Conservation (phyloP, 2,888 invertebrate species). For the Cataglyphis altisquamis region DNA sequence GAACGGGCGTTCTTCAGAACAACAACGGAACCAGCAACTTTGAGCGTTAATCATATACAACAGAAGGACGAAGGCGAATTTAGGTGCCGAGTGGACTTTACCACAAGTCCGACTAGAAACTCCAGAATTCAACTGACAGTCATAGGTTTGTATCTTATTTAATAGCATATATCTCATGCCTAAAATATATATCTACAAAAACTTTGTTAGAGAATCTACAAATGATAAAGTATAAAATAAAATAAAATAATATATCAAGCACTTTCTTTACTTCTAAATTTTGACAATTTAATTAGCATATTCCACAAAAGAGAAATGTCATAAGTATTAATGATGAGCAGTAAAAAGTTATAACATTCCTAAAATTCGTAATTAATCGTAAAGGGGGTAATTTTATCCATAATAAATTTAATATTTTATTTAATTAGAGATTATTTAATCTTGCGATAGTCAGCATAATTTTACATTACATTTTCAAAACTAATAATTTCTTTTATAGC, state of each 20-base stretch:
- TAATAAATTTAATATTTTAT: background rate
- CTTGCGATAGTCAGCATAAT: background rate
- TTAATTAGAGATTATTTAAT: background rate
- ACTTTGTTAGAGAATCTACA: background rate
- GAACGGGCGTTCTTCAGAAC: constrained; percentile 91
- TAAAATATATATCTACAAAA: background rate
- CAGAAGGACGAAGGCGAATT: constrained; percentile 92
- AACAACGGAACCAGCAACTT: constrained; percentile 90
- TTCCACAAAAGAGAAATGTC: background rate
- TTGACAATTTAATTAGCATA: background rate
- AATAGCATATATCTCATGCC: background rate
- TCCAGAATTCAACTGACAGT: constrained; percentile 91
- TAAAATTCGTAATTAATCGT: background rate
- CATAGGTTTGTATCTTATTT: constrained; percentile 89
- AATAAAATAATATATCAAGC: background rate
- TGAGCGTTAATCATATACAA: constrained; percentile 89
- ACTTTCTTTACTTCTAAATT: background rate
- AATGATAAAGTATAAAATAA: background rate
- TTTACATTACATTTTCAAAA: background rate
- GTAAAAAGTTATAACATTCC: background rate
- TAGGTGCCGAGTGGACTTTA: constrained; percentile 93
- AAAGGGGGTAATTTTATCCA: background rate
- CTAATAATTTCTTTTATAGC: background rate
- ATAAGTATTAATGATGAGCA: background rate
- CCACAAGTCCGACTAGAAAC: constrained; percentile 92